Conservation (phyloP, 2,113 vertebrate genomes). For the Xiphophorus hellerii region DNA sequence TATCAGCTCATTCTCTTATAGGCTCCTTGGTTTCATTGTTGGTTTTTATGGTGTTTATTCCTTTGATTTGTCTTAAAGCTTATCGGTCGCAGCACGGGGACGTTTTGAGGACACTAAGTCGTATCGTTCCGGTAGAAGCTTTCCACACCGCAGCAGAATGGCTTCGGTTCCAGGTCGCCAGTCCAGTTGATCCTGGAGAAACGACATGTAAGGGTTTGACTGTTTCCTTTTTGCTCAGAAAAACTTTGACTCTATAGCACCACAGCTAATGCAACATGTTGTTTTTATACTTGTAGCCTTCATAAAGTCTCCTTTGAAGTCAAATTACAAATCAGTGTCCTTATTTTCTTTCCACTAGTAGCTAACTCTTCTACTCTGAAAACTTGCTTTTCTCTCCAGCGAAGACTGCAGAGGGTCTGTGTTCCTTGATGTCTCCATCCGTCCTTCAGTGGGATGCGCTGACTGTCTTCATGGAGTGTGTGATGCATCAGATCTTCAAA, state of each 20-base stretch:
- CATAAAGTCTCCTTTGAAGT: not conserved
- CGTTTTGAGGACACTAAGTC: constrained; percentile 87
- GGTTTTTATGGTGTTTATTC: not conserved
- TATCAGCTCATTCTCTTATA: not conserved
- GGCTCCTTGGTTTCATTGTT: not conserved
- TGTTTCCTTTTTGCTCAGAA: no score
- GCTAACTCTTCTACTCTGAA: not conserved
- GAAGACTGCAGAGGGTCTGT: constrained; percentile 84
- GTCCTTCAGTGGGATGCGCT: constrained; percentile 96
- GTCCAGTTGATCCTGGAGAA: constrained; percentile 83
- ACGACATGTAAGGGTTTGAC: constrained; percentile 81
- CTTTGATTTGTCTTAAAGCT: constrained; percentile 73
- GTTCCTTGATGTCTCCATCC: constrained; percentile 88
- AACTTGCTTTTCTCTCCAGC: constrained; percentile 66
- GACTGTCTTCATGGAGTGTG: constrained; percentile 92
- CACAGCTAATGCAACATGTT: no score
- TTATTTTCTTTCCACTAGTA: not conserved
- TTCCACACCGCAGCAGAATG: constrained; percentile 93
- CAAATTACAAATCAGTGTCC: not conserved
- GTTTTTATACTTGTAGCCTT: not conserved
- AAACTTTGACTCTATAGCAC: not conserved
- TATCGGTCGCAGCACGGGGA: constrained; percentile 92
- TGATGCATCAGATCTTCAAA: constrained; percentile 88
- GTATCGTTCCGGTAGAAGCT: constrained; percentile 87
- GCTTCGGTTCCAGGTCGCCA: constrained; percentile 87